Evolutionary conservation across 2,888 invertebrate species (phyloP).

Genomic region (Catocala nupta): DNA sequence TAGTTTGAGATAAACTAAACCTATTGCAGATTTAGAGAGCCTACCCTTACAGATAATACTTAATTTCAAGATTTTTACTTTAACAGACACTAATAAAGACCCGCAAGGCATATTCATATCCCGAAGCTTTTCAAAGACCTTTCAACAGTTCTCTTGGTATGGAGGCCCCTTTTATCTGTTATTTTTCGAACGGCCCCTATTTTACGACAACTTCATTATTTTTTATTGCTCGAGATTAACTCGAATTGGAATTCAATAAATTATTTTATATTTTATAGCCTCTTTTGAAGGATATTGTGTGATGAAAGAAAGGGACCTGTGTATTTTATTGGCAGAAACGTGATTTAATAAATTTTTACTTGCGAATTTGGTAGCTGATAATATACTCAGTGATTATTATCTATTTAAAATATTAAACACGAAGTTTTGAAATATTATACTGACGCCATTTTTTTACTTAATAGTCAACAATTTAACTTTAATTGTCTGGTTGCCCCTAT

Average conservation of each 20-base stretch:
- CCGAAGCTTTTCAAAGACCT: not conserved
- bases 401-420: no score
- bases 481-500: no score
- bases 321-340: not conserved
- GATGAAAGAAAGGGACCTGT: not conserved
- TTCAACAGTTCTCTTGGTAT: not conserved
- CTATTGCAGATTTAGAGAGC: no score
- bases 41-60: no score
- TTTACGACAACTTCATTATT: constrained; percentile 4
- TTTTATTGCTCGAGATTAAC: constrained; percentile 10
- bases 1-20: no score
- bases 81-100: not conserved
- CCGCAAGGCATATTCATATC: not conserved
- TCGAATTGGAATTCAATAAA: constrained; percentile 2
- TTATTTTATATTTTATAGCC: constrained; percentile 4
- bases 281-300: not conserved
- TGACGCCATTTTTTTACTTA: no score
- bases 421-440: no score
- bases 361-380: not conserved
- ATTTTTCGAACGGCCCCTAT: constrained; percentile 1
- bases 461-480: no score
- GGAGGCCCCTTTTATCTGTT: constrained; percentile 5
- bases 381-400: no score
- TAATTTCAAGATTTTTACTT: not conserved
- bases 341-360: not conserved